Base-by-base conservation (phyloP, 1,140 invertebrate genomes). In the Ips typographus region DNA sequence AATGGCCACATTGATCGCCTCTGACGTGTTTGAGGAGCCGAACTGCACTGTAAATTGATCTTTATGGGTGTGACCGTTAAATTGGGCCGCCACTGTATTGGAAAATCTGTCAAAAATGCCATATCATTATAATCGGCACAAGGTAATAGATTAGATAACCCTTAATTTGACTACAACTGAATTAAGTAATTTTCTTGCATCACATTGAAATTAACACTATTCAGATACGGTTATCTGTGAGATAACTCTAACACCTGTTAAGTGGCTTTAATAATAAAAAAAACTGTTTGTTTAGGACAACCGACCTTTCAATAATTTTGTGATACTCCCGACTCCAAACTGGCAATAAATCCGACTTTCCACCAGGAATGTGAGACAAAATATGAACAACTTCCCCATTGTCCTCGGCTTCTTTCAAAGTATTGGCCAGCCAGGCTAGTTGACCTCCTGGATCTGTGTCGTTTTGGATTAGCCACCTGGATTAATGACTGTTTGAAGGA, bases 21-120 rank as follows among this genome's bases (percentile, higher is more conserved):
- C 77, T 39, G 36, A 58, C 2, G 64, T 63, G 39, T 74, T 65
- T 7, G 53, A 40, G 7, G 59, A 60, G 40, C 86, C 80, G 73
- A 90, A 91, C 79, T 87, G 88, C 42, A 94, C 80, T 52, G 85
- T 83, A 61, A 93, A 84, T 75, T 92, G 89, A 74, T 94, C 92
- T 8, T 84, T 85, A 74, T 94, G 93, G 1, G 88, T 89, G 74
- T 94, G 93, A 0, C 92, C 92, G 73, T 91, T 91, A 77, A 94
- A 94, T 77, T 94, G 90, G 2, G 84, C 92, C 1, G 82, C 80
- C 40, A 94, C 90, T 2, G 87, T 92, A 43, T 85, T 79, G 0
- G 72, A 42, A 64, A 77, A 77, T 71, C 76, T 72, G 67, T 37
- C n/a, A 22, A 22, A 22, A 22, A 22, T 22, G 22, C 22, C 22